Evolutionary conservation across 2,113 vertebrate genomes (phyloP).

Genomic region (Serinus canaria): DNA sequence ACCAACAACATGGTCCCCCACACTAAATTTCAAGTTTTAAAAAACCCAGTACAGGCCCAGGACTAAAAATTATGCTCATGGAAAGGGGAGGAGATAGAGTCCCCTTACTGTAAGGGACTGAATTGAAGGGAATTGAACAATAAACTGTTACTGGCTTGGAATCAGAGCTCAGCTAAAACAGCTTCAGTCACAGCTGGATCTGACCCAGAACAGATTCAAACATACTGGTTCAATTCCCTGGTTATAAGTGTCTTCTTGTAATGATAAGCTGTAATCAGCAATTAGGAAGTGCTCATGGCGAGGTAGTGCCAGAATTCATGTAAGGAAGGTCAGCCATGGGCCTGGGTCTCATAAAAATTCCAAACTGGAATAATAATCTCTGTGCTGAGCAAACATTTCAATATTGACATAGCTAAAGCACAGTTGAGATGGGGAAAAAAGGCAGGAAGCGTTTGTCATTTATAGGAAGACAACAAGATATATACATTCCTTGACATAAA

Average conservation of each 20-base stretch:
- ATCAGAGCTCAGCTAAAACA: slow-evolving; percentile 13
- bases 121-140: neutral
- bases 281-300: slow-evolving; percentile 3
- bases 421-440: neutral
- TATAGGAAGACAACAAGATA: slow-evolving; percentile 13
- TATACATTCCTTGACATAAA: slow-evolving; percentile 7
- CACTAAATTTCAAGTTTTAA: neutral
- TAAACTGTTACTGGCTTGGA: neutral
- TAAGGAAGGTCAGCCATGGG: slow-evolving; percentile 4
- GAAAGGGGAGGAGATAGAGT: neutral
- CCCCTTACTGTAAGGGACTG: neutral
- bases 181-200: slow-evolving; percentile 33
- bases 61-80: neutral
- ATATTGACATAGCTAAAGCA: slow-evolving; percentile 41
- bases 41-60: neutral
- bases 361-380: slow-evolving; percentile 41
- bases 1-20: neutral
- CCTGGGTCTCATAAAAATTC: slow-evolving; percentile 41
- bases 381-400: slow-evolving; percentile 48
- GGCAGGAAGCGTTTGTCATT: slow-evolving; percentile 42
- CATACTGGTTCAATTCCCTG: slow-evolving; percentile 30
- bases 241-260: slow-evolving; percentile 51
- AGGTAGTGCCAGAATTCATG: slow-evolving; percentile 9
- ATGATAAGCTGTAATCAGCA: slow-evolving; percentile 32
- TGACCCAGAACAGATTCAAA: slow-evolving; percentile 52